Evolutionary conservation across 2,113 vertebrate genomes (phyloP).

Genomic region (Equus quagga): DNA sequence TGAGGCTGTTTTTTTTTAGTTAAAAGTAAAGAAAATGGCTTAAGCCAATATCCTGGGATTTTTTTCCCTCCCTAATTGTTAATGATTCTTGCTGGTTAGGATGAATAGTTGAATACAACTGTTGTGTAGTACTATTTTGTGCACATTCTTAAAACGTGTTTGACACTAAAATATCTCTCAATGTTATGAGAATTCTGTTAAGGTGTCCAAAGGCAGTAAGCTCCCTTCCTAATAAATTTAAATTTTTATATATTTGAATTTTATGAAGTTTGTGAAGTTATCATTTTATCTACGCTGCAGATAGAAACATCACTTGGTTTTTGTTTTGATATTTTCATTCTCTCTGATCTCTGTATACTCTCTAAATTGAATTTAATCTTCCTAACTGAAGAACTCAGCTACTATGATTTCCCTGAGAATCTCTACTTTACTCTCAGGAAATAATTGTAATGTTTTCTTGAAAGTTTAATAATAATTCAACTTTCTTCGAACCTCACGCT

Average conservation of each 20-base stretch:
- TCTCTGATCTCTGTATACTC: neutral
- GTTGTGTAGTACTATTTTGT: neutral
- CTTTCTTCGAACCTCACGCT: neutral
- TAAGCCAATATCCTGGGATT: neutral
- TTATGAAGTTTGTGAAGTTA: constrained; percentile 40
- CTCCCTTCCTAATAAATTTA: neutral
- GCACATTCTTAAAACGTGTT: neutral
- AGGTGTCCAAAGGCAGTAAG: neutral
- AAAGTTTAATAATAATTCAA: constrained; percentile 41
- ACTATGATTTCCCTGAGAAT: neutral
- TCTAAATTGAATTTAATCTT: constrained; percentile 39
- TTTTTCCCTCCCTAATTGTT: neutral
- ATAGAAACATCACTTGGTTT: neutral
- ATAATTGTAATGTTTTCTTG: neutral
- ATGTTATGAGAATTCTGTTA: neutral
- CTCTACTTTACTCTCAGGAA: neutral
- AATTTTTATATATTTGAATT: constrained; percentile 25
- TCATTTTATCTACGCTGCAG: neutral
- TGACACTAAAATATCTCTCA: neutral
- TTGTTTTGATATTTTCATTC: constrained; percentile 17
- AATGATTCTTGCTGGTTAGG: neutral
- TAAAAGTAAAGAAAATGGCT: neutral
- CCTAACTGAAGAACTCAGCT: neutral
- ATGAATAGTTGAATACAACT: neutral
- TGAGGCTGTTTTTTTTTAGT: neutral